A percentile compares a stretch with the other conserved stretches of the same genome.
These are phyloP conservation scores for Sminthurinus aureus DNA, from an alignment of 2,888 invertebrate genomes.

Conservation along the genomic window DNA sequence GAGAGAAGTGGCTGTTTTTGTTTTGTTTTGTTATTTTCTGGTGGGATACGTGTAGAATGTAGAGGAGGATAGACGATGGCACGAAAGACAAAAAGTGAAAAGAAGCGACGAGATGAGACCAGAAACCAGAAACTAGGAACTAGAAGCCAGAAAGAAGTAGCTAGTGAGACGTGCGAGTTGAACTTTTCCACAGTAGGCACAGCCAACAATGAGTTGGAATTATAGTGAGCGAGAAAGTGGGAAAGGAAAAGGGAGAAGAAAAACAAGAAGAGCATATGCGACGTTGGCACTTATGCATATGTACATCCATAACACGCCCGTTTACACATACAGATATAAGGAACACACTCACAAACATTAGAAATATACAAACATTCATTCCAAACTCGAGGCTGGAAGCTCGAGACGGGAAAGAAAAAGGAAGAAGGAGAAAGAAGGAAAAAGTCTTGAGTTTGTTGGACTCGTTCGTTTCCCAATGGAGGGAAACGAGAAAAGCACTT, in stretches of 20 bases:
- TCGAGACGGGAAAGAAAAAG: background rate
- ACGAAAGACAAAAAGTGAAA: background rate
- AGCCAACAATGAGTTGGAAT: background rate
- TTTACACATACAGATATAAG: too few relatives aligned
- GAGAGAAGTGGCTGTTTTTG: background rate
- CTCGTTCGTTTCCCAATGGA: constrained; percentile 44
- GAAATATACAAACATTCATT: too few relatives aligned
- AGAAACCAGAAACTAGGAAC: too few relatives aligned
- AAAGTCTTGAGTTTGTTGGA: constrained; percentile 49
- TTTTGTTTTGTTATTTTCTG: background rate
- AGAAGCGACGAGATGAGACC: background rate
- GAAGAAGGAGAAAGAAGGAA: background rate
- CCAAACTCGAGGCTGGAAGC: too few relatives aligned
- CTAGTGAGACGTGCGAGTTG: background rate
- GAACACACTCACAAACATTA: too few relatives aligned
- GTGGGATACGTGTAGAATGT: too few relatives aligned
- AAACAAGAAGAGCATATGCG: background rate
- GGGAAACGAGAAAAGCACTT: constrained; percentile 58
- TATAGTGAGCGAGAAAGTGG: too few relatives aligned
- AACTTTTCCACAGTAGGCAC: background rate
- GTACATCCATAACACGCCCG: too few relatives aligned
- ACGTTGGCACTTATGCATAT: background rate
- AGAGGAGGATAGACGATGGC: background rate
- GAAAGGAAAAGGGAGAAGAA: too few relatives aligned
- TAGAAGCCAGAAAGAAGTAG: too few relatives aligned